These are phyloP conservation scores for Leguminivora glycinivorella DNA, from an alignment of 1,140 invertebrate genomes.

Conservation along the genomic window DNA sequence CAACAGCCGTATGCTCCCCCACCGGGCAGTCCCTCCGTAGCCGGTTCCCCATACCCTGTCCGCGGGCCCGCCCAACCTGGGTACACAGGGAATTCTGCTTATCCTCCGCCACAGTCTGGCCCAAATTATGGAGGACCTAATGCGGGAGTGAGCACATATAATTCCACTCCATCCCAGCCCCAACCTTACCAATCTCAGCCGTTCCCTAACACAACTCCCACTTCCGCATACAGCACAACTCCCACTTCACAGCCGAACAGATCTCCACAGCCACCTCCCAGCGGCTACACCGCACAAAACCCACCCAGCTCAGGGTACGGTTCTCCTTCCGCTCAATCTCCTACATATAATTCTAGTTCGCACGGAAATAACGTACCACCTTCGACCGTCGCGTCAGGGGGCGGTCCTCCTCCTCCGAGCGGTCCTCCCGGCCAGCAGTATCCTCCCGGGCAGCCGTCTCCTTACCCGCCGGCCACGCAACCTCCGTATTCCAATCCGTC, in stretches of 20 bases:
- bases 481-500: conserved; percentile 77
- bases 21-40: conserved; percentile 68
- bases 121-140: conserved; percentile 61
- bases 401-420: conserved; percentile 40
- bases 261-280: conserved; percentile 72
- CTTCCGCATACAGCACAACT: conserved; percentile 72
- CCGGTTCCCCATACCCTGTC: conserved; percentile 71
- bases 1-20: conserved; percentile 75
- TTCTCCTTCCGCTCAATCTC: conserved; percentile 74
- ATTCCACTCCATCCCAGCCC: conserved; percentile 67
- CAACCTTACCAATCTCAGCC: conserved; percentile 76
- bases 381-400: conserved; percentile 57
- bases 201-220: conserved; percentile 73
- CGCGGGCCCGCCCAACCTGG: conserved; percentile 62
- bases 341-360: conserved; percentile 74
- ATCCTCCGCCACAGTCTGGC: conserved; percentile 67
- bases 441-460: conserved; percentile 67
- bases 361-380: conserved; percentile 69
- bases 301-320: conserved; percentile 71
- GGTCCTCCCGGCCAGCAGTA: conserved; percentile 62
- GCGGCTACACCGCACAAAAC: conserved; percentile 69
- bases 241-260: conserved; percentile 75
- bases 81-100: conserved; percentile 70
- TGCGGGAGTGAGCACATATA: conserved; percentile 71
- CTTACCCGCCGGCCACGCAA: conserved; percentile 71